Evolutionary conservation across 2,888 invertebrate genomes (phyloP).

Genomic region (Polydrusus pterygomalis): DNA sequence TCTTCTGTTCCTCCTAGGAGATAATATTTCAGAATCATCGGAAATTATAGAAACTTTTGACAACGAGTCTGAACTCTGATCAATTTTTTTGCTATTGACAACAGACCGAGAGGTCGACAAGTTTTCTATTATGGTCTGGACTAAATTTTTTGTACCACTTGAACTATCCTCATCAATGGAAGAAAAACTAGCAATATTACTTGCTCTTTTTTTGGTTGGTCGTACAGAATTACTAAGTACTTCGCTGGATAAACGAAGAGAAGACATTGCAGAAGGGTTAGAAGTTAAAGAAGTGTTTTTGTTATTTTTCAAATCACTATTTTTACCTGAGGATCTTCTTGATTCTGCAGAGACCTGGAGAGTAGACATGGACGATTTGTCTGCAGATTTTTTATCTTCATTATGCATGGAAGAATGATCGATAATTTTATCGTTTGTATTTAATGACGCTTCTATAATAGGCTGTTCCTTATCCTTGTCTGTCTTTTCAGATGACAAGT

Average conservation of each 20-base stretch:
- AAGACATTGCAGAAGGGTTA: not conserved
- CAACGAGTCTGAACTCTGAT: not conserved
- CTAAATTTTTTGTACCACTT: not conserved
- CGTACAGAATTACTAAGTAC: not conserved
- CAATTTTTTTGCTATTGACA: not conserved
- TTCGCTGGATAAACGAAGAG: not conserved
- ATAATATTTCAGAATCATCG: conserved; percentile 45
- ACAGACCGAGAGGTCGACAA: conserved; percentile 22
- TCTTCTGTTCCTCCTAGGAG: conserved; percentile 9
- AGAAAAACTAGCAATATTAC: conserved; percentile 13
- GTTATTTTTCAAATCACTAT: not conserved
- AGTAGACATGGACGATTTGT: not conserved
- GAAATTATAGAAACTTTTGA: conserved; percentile 2
- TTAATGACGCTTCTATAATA: not conserved
- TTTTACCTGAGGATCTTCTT: not conserved
- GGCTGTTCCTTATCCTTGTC: conserved; percentile 7
- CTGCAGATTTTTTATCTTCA: not conserved
- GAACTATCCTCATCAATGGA: conserved; percentile 2
- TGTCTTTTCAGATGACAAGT: not conserved
- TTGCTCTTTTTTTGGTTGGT: not conserved
- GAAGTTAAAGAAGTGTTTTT: not conserved
- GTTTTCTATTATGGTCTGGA: conserved; percentile 11
- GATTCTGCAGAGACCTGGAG: not conserved
- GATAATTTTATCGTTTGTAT: not conserved
- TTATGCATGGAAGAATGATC: conserved; percentile 15